Evolutionary conservation across 2,888 invertebrate species (phyloP).

Genomic region (Sarcophaga rosellei): DNA sequence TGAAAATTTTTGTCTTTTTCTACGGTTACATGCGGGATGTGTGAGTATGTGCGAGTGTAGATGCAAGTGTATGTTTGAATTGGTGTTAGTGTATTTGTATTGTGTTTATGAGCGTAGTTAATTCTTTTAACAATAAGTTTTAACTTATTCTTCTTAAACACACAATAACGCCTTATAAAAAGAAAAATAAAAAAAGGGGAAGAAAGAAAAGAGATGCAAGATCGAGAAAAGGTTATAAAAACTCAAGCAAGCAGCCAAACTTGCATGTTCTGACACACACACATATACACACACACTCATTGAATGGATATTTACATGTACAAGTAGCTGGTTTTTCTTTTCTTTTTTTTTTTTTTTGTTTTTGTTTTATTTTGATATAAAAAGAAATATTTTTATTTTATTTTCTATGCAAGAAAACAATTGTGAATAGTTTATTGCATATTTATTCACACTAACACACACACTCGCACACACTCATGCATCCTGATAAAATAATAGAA

Average conservation of each 20-base stretch:
- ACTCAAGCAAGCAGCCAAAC: not conserved
- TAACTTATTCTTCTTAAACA: slow-evolving; percentile 50
- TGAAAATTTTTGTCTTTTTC: not conserved
- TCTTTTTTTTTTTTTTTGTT: not conserved
- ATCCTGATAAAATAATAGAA: not conserved
- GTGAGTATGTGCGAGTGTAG: not conserved
- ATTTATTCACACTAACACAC: slow-evolving; percentile 37
- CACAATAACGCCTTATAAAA: slow-evolving; percentile 53
- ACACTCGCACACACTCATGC: not conserved
- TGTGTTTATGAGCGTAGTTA: slow-evolving; percentile 42
- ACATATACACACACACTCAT: not conserved
- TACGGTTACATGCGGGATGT: not conserved
- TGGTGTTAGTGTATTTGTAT: not conserved
- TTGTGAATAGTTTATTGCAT: slow-evolving; percentile 67
- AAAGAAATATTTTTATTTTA: slow-evolving; percentile 23
- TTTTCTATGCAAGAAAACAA: slow-evolving; percentile 54
- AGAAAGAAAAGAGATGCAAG: not conserved
- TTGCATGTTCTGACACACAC: not conserved
- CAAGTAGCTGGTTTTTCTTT: not conserved
- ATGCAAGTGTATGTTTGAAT: not conserved
- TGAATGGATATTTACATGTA: not conserved
- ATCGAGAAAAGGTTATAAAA: slow-evolving; percentile 35
- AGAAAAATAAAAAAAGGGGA: slow-evolving; percentile 35
- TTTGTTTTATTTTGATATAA: slow-evolving; percentile 13
- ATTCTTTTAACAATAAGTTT: slow-evolving; percentile 52